Evolutionary conservation across 1,140 invertebrate genomes (phyloP), one percentile per base, ranked within the genome.

Genomic region (Aphaenogaster floridana): DNA sequence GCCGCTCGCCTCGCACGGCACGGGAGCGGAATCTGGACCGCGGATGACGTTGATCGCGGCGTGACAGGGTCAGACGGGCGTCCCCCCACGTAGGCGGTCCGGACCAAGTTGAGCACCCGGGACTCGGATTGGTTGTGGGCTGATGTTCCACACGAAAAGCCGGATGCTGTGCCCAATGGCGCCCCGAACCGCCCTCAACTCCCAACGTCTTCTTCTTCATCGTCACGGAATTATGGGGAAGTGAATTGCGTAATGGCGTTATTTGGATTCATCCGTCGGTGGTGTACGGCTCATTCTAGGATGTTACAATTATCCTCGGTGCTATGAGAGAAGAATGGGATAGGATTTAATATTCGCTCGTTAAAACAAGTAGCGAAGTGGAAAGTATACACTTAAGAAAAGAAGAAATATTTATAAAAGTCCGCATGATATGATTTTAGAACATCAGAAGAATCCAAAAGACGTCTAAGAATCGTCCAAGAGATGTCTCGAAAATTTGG

Each of bases 171-270:
- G 69, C 9, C 69, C 80, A 84, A 84, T 84, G 80, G 69, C 54
- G 80, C 17, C 52, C 17, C 28, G 69, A 61, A 84, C 54, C 36
- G 80, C 54, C 54, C 45, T 50, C 69, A 39, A n/a, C 42, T 59
- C 34, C 34, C 50, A n/a, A 21, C 64, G 34, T 52, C n/a, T 50
- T 52, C 52, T 72, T 45, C 85, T 15, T 85, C 28, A 17, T 86
- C 69, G 61, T 76, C 63, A 28, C 61, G 42, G 42, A 28, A 68
- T 86, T 88, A 85, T 78, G 69, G 77, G 42, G 28, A 76, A 84
- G 52, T 36, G 21, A 64, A 86, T 85, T 88, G 86, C 80, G 68
- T 68, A 76, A 68, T 88, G 74, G 61, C 80, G 71, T 87, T 87
- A 87, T 71, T 72, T 52, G 36, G 28, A 68, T 69, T 77, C 42